phyloP scores from a whole-genome alignment of 2,797 vertebrate species.

The Ibycter americanus region DNA sequence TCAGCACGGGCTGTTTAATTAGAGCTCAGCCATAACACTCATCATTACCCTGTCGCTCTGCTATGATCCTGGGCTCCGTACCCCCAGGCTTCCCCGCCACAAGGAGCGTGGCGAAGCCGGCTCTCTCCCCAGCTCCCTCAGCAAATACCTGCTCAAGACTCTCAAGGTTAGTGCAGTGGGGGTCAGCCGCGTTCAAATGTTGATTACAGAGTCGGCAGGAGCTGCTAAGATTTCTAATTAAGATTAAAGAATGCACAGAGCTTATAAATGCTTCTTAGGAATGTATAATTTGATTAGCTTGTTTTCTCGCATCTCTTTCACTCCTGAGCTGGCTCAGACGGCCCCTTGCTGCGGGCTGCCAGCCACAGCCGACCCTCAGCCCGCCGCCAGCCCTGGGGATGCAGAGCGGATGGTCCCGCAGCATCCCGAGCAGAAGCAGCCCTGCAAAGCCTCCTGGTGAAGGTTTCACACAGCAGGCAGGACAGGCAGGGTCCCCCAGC shows the following conservation, averaged over 20 bases:
- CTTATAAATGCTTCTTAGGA: constrained; percentile 71
- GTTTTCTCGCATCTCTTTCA: constrained; percentile 22
- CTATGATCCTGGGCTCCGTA: neutral
- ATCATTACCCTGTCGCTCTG: rapidly evolving
- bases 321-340: constrained; percentile 1
- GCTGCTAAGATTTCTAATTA: constrained; percentile 82
- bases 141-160: neutral
- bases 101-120: neutral
- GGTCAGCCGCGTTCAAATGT: constrained; percentile 61
- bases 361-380: neutral
- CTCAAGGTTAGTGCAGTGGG: constrained; percentile 59
- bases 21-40: neutral
- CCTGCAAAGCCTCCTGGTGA: neutral
- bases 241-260: constrained; percentile 75
- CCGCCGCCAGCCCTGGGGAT: neutral
- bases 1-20: neutral
- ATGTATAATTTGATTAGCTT: constrained; percentile 75
- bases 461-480: rapidly evolving
- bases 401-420: neutral
- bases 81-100: neutral
- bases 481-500: no score
- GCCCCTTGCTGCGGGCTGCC: neutral
- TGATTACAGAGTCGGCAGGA: constrained; percentile 74
- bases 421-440: neutral
- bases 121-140: neutral